Base-by-base conservation (phyloP, 2,888 invertebrate species). In the Pheosia gnoma region DNA sequence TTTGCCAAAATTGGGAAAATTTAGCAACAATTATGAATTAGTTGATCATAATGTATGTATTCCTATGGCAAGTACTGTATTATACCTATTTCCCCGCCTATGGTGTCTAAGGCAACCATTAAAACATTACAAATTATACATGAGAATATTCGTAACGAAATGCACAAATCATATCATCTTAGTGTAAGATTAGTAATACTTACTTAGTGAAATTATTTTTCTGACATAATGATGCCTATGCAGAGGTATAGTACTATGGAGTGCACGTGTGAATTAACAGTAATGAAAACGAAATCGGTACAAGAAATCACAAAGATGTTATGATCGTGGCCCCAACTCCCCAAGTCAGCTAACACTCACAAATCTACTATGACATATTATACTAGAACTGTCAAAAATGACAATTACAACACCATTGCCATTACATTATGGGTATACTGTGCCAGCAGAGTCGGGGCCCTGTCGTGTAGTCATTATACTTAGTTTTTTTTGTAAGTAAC, bases 121-220 rank as follows among this genome's bases (percentile, higher is more conserved):
- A 38, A 25, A 25, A 37, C 56, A 43, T 52, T 57, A 47, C 70
- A 68, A 67, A 67, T 66, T 75, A 75, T 57, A 60, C 57, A 59
- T 74, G 65, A 67, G 49, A 62, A 62, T 68, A 73, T 60, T 49
- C 65, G 64, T 74, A 70, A 75, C 67, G 63, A 77, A 76, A 75
- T 79, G 87, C 86, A 83, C 79, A 79, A 82, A 85, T 78, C 92
- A 92, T 92, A 92, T 92, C 92, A 92, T 88, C 59, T 77, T 86
- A 86, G 81, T 62, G 59, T 90, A 90, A 89, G 87, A 58, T 51
- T 25, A 52, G 37, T 64, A 71, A 74, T 25, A 25, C 25, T 25
- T 25, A 25, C 25, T 1, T 72, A 75, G 68, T 76, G 67, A 61
- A 76, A 69, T 66, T 78, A 77, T 79, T 81, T 82, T 81, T 80